A percentile compares a stretch with the other conserved stretches of the same genome.
These are phyloP conservation scores for Hecatera dysodea DNA, from an alignment of 2,888 invertebrate species.

Conservation along the genomic window DNA sequence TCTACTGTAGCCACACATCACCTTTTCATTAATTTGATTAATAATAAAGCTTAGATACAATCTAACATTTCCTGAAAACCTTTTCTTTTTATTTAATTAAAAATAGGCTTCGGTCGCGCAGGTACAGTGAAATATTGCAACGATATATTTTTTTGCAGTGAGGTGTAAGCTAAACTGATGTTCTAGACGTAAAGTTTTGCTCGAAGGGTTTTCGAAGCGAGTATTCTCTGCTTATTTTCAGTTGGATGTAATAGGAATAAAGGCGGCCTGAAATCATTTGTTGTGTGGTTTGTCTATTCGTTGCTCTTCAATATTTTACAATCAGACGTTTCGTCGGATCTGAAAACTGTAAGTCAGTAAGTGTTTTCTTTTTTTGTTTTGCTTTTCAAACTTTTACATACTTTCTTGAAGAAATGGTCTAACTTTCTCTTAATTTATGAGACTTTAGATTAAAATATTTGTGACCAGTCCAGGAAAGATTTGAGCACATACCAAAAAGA, in stretches of 20 bases:
- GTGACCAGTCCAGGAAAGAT: not conserved
- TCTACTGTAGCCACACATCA: slow-evolving; percentile 13
- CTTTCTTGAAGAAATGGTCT: not conserved
- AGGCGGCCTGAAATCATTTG: not conserved
- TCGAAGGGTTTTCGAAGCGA: not conserved
- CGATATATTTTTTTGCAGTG: not conserved
- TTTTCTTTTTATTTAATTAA: slow-evolving; percentile 6
- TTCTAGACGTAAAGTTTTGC: not conserved
- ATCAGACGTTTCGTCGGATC: slow-evolving; percentile 11
- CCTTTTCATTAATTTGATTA: slow-evolving; percentile 43
- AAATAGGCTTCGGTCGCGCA: not conserved
- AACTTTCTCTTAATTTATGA: not conserved
- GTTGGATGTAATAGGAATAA: slow-evolving; percentile 3
- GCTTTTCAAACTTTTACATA: not conserved
- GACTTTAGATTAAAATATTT: not conserved
- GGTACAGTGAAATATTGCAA: not conserved
- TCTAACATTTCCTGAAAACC: slow-evolving; percentile 22
- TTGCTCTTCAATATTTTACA: slow-evolving; percentile 20
- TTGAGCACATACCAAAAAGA: not conserved
- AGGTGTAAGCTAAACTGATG: not conserved
- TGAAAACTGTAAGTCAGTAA: not conserved
- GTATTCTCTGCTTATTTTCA: slow-evolving; percentile 4
- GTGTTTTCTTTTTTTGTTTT: not conserved
- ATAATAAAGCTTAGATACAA: slow-evolving; percentile 26
- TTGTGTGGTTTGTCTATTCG: slow-evolving; percentile 6